Evolutionary conservation across 1,140 invertebrate species (phyloP).

Genomic region (Aphaenogaster floridana): DNA sequence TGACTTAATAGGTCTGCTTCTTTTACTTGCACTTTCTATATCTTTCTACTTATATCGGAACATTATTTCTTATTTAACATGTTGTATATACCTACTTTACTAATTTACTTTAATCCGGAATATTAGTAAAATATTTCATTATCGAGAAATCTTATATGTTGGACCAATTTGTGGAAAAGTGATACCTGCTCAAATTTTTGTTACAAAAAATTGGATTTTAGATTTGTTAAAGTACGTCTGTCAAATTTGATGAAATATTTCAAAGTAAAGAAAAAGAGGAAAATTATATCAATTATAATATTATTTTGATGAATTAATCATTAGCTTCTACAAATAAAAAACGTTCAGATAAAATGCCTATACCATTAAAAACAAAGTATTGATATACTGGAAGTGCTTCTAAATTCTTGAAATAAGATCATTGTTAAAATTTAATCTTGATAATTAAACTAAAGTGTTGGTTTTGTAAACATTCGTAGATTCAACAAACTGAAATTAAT

Average conservation of each 20-base stretch:
- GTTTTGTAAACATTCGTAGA: neutral
- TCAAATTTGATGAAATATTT: neutral
- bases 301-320: neutral
- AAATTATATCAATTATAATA: neutral
- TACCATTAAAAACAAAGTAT: neutral
- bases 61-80: neutral
- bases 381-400: neutral
- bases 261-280: neutral
- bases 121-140: neutral
- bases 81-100: neutral
- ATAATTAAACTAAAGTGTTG: neutral
- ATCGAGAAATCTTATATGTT: neutral
- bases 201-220: neutral
- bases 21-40: constrained; percentile 28
- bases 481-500: neutral
- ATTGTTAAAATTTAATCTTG: neutral
- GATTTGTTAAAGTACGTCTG: neutral
- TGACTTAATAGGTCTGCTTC: neutral
- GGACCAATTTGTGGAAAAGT: neutral
- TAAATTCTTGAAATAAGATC: neutral
- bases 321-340: neutral
- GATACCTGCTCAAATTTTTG: neutral
- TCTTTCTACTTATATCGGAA: neutral
- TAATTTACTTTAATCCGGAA: neutral
- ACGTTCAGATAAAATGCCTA: too few species aligned